Evolutionary conservation across 2,113 vertebrate species (phyloP).

Genomic region (Nibea albiflora): DNA sequence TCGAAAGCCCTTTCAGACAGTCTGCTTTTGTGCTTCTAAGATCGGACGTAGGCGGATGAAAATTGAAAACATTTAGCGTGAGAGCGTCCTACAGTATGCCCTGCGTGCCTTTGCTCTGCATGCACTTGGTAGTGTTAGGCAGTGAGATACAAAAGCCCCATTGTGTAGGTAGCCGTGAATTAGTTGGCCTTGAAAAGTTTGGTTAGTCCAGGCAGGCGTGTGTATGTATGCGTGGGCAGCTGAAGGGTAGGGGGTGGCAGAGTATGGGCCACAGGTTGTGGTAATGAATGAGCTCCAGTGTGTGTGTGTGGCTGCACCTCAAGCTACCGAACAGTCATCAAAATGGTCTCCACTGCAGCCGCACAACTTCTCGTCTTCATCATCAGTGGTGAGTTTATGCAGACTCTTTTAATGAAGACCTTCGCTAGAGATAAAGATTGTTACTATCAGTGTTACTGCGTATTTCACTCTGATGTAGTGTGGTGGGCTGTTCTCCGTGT

Average conservation of each 20-base stretch:
- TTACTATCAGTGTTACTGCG: neutral
- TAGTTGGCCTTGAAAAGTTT: slow-evolving; percentile 58
- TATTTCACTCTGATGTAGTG: neutral
- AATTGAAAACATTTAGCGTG: slow-evolving; percentile 8
- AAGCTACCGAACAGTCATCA: slow-evolving; percentile 50
- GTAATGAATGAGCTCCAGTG: slow-evolving; percentile 73
- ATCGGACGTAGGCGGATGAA: neutral
- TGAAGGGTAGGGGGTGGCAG: slow-evolving; percentile 7
- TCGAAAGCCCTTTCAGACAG: neutral
- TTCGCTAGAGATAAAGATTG: neutral
- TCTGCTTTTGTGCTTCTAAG: neutral
- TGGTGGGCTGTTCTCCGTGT: neutral
- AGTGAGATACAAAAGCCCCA: slow-evolving; percentile 68
- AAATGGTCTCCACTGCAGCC: slow-evolving; percentile 68
- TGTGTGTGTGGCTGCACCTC: slow-evolving; percentile 62
- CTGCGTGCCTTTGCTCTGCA: slow-evolving; percentile 16
- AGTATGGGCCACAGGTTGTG: slow-evolving; percentile 49
- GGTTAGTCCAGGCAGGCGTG: slow-evolving; percentile 46
- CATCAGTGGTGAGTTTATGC: slow-evolving; percentile 69
- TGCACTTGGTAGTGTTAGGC: slow-evolving; percentile 27
- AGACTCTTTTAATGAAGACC: neutral
- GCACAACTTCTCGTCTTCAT: slow-evolving; percentile 59
- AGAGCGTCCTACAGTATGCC: neutral
- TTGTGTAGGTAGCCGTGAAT: slow-evolving; percentile 64
- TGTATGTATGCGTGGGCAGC: slow-evolving; percentile 6